These are phyloP conservation scores for Tridacna crocea DNA, from an alignment of 2,888 invertebrate genomes.

Conservation along the genomic window DNA sequence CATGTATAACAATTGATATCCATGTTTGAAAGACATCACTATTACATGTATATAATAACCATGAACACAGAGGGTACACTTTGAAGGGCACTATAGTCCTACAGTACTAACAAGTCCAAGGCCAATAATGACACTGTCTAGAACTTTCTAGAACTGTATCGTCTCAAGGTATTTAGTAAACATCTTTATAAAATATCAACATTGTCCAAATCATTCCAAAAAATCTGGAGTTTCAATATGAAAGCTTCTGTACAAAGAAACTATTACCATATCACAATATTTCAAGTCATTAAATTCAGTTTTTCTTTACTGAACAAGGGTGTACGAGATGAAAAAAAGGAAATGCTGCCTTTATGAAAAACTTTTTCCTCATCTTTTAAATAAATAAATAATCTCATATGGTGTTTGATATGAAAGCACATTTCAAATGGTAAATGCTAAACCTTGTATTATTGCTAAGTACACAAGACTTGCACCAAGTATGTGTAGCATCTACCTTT, in stretches of 20 bases:
- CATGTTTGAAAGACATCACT: too few species aligned
- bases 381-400: not conserved
- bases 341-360: conserved; percentile 4
- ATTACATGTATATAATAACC: too few species aligned
- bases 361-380: not conserved
- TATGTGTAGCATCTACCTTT: not conserved
- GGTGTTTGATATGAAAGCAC: conserved; percentile 19
- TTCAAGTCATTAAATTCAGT: too few species aligned
- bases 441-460: not conserved
- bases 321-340: not conserved
- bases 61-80: too few species aligned
- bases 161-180: not conserved
- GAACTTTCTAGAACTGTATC: too few species aligned
- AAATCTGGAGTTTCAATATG: not conserved
- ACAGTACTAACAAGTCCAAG: too few species aligned
- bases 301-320: not conserved
- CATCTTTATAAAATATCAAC: not conserved
- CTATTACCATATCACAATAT: too few species aligned
- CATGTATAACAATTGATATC: too few species aligned
- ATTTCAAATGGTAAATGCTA: not conserved
- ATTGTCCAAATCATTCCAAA: not conserved
- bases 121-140: too few species aligned
- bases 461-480: not conserved
- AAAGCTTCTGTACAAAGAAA: not conserved
- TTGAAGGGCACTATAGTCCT: too few species aligned